Evolutionary conservation across 2,113 vertebrate genomes (phyloP), one percentile per base, ranked within the genome.

Genomic region (Ahaetulla prasina): DNA sequence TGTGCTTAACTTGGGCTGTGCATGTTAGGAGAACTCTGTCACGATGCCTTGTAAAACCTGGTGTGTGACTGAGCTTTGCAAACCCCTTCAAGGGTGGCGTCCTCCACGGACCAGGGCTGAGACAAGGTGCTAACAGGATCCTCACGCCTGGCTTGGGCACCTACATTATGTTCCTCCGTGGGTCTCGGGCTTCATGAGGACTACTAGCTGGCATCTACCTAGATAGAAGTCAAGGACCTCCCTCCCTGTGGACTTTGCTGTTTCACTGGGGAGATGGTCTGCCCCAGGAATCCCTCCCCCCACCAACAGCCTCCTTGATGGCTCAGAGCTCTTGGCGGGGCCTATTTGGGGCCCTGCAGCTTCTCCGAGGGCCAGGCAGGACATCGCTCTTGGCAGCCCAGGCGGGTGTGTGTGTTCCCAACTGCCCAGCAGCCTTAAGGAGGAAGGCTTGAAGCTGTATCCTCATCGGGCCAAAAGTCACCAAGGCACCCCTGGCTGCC

Each of bases 401-500:
- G 88, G 92, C 47, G 80, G 43, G 4, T 89, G 49, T 94, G 93
- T 89, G 54, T 93, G 60, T 87, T 94, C 90, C 94, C 95, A 92
- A 92, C 92, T 1, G 1, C 22, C 14, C 93, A 92, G 88, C 95
- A 92, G 93, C 91, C 95, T 93, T 50, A 88, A 94, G 92, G 92
- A 94, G 89, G 2, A 54, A 0, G 22, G 2, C 30, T 20, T 39
- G 35, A 39, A 91, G n/a, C 85, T 11, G 39, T 16, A 10, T 49
- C 68, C 68, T 86, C 57, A 39, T 39, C 92, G 6, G 68, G 85
- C 54, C 39, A n/a, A 27, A 55, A 63, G 68, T 89, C 88, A 25
- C 55, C 30, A 87, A 84, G 52, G 43, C 35, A 1, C 14, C 63
- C 12, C 6, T 25, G 22, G 57, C 93, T 57, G 45, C 27, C 91